Base-by-base conservation (phyloP, 2,888 invertebrate genomes). In the Metallyticus violacea region DNA sequence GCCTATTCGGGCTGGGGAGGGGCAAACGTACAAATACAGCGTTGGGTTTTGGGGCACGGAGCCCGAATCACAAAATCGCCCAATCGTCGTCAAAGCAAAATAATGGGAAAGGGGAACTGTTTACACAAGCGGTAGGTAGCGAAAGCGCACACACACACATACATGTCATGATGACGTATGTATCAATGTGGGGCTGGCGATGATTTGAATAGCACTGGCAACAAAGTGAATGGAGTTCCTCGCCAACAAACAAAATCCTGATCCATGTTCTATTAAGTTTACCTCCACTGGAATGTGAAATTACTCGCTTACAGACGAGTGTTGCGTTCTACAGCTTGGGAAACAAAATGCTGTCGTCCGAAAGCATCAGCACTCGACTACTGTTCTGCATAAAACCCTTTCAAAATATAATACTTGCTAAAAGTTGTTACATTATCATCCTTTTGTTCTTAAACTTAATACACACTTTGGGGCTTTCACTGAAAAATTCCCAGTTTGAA, bases 21-120 rank as follows among this genome's bases (percentile, higher is more conserved):
- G 81, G 81, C 83, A 77, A 83, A 77, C 83, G 83, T 77, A 83
- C 77, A 83, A 83, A 83, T 77, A 83, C 83, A 83, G 28, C 83
- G 28, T 26, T 77, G 83, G 40, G 83, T 83, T 83, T 83, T 83
- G 83, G 83, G 83, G 83, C 83, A 83, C 83, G 83, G 83, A 26
- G 40, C 76, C 83, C 83, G 83, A 83, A 83, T 83, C 83, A 83
- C 83, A 83, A 83, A 83, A 83, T 83, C 83, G 83, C 83, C 83
- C 83, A 83, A 83, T 83, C 83, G 83, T 83, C 77, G 83, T 83
- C 40, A 83, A 83, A 83, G 83, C 83, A 83, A 83, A 83, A 83
- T 83, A 83, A 83, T 83, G 83, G 83, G 83, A 83, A 83, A 83
- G 77, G 28, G 40, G 83, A 83, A 77, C 25, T 77, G 83, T 83